Evolutionary conservation across 2,797 vertebrate genomes (phyloP).

Genomic region (Pampus argenteus): DNA sequence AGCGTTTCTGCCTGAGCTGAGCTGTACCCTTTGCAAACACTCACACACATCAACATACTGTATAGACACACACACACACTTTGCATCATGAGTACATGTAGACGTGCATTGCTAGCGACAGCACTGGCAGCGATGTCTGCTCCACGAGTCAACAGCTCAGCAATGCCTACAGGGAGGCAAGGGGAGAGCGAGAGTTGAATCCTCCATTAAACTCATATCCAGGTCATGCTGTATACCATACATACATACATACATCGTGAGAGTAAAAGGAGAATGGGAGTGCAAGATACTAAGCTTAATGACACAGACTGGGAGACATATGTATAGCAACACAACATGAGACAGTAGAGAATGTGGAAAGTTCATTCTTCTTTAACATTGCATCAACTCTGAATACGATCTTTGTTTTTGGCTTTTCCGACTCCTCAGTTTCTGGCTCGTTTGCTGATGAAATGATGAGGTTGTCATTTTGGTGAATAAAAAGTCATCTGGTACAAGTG

Average conservation of each 20-base stretch:
- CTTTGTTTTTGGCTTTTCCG: slow-evolving; percentile 25
- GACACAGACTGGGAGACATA: not conserved
- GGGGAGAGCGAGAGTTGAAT: not conserved
- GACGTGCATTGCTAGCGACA: slow-evolving; percentile 55
- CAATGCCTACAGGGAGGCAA: slow-evolving; percentile 28
- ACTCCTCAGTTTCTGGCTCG: slow-evolving; percentile 45
- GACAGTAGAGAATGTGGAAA: slow-evolving; percentile 3
- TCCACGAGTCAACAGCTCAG: slow-evolving; percentile 54
- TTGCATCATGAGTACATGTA: slow-evolving; percentile 40
- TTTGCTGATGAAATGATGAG: slow-evolving; percentile 54
- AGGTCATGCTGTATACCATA: slow-evolving; percentile 22
- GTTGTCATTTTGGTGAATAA: slow-evolving; percentile 60
- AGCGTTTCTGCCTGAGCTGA: slow-evolving; percentile 50
- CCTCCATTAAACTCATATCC: slow-evolving; percentile 27
- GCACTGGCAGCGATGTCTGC: slow-evolving; percentile 52
- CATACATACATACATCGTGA: slow-evolving; percentile 4
- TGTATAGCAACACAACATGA: not conserved
- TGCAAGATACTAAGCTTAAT: slow-evolving; percentile 1
- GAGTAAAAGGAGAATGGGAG: not conserved
- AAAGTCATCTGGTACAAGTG: slow-evolving; percentile 51
- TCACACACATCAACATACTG: slow-evolving; percentile 36
- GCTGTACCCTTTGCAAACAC: slow-evolving; percentile 28
- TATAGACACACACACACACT: slow-evolving; percentile 22
- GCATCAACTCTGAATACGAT: not conserved
- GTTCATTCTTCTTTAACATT: not conserved